A percentile compares a stretch with the other conserved stretches of the same genome.
phyloP scores from a whole-genome alignment of 2,113 vertebrate genomes.

The Osmerus mordax region DNA sequence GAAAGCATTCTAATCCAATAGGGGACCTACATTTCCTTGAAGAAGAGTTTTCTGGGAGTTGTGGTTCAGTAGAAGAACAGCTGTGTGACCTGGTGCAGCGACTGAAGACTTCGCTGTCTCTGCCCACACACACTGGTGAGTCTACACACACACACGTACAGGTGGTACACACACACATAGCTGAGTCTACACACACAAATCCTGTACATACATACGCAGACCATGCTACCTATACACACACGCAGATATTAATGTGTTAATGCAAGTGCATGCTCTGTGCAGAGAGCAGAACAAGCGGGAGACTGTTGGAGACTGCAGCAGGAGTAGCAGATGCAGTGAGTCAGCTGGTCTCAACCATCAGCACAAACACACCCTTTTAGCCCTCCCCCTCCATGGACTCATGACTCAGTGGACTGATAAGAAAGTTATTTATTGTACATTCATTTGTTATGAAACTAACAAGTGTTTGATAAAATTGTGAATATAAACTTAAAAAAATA shows the following conservation, averaged over 20 bases:
- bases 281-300: conserved; percentile 62
- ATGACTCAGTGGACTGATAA: too few relatives aligned
- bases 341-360: conserved; percentile 68
- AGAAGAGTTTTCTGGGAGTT: conserved; percentile 29
- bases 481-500: conserved; percentile 53
- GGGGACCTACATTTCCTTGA: conserved; percentile 8
- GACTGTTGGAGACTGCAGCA: conserved; percentile 69
- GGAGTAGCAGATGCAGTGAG: conserved; percentile 68
- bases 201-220: conserved; percentile 45
- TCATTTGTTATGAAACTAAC: conserved; percentile 39
- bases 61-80: conserved; percentile 52
- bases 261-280: neutral
- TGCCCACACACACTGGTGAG: conserved; percentile 66
- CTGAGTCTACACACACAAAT: neutral
- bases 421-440: conserved; percentile 46
- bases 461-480: conserved; percentile 42
- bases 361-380: conserved; percentile 13
- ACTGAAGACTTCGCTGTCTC: conserved; percentile 65
- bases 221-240: conserved; percentile 4
- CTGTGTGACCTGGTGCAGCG: conserved; percentile 67
- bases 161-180: neutral
- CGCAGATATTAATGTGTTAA: conserved; percentile 55
- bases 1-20: neutral
- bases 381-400: too few relatives aligned
- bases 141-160: neutral